These are phyloP conservation scores for Alloscopus bannaensis DNA, from an alignment of 2,888 invertebrate species.

Conservation along the genomic window DNA sequence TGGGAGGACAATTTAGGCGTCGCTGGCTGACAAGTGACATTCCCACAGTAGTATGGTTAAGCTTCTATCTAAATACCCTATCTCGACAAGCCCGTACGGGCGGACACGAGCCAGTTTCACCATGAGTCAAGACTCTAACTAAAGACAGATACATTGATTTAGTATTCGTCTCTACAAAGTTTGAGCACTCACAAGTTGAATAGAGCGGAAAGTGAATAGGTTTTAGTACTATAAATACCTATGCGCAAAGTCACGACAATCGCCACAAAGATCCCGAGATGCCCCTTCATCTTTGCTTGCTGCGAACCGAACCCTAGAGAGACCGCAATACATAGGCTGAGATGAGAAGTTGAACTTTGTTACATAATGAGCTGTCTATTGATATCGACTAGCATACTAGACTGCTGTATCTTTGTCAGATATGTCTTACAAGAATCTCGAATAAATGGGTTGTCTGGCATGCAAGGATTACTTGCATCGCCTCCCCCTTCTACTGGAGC, in stretches of 20 bases:
- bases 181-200: neutral
- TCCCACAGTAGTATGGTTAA: neutral
- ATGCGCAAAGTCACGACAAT: constrained; percentile 9
- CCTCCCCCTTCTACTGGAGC: neutral
- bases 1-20: too few species aligned
- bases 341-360: neutral
- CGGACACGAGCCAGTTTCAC: neutral
- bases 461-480: neutral
- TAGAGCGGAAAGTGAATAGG: neutral
- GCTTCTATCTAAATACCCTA: neutral
- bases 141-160: neutral
- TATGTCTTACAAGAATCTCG: constrained; percentile 26
- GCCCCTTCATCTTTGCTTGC: constrained; percentile 1
- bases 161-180: neutral
- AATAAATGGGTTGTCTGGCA: constrained; percentile 34
- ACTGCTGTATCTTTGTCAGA: neutral
- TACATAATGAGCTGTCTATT: neutral
- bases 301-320: constrained; percentile 6
- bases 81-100: neutral
- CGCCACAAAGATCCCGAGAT: constrained; percentile 5
- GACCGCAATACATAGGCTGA: neutral
- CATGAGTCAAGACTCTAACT: neutral
- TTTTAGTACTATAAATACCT: constrained; percentile 13
- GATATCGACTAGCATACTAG: too few species aligned
- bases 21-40: too few species aligned